A percentile compares a stretch with the other conserved stretches of the same genome.
These are phyloP conservation scores for Gambelia wislizenii DNA, from an alignment of 2,797 vertebrate species.

Conservation along the genomic window DNA sequence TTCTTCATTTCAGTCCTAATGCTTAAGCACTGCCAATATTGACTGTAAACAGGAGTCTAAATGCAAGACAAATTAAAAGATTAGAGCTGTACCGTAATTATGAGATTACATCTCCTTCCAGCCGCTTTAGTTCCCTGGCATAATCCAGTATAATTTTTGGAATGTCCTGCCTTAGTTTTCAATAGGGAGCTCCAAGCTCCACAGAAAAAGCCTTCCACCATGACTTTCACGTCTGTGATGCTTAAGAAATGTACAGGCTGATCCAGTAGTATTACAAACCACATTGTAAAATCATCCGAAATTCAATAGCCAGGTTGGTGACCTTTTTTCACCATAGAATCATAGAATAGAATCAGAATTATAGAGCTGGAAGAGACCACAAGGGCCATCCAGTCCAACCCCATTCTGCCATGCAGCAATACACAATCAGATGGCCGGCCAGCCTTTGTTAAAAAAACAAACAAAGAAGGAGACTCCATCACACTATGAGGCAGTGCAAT, in stretches of 20 bases:
- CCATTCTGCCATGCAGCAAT: too few relatives aligned
- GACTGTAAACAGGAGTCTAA: conserved; percentile 27
- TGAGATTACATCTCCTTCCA: conserved; percentile 6
- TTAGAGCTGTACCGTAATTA: background rate
- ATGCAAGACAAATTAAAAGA: conserved; percentile 28
- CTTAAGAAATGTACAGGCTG: background rate
- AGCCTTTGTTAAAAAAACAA: too few relatives aligned
- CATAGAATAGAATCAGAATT: too few relatives aligned
- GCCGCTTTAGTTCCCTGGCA: background rate
- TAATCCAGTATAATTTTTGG: conserved; percentile 26
- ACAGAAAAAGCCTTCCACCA: background rate
- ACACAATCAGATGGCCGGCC: too few relatives aligned
- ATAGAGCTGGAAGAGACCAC: too few relatives aligned
- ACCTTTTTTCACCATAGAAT: too few relatives aligned
- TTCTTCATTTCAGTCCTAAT: background rate
- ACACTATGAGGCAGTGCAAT: too few relatives aligned
- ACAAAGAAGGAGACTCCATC: too few relatives aligned
- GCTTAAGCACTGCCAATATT: background rate
- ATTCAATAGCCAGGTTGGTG: background rate
- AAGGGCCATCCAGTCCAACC: too few relatives aligned
- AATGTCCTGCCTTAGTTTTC: background rate
- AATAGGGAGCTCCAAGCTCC: background rate
- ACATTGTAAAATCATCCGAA: too few relatives aligned
- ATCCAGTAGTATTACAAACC: background rate
- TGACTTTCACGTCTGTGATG: background rate